A percentile compares a stretch with the other conserved stretches of the same genome.
Evolutionary conservation across 1,140 invertebrate species (phyloP).

Genomic region (Cheumatopsyche charites): DNA sequence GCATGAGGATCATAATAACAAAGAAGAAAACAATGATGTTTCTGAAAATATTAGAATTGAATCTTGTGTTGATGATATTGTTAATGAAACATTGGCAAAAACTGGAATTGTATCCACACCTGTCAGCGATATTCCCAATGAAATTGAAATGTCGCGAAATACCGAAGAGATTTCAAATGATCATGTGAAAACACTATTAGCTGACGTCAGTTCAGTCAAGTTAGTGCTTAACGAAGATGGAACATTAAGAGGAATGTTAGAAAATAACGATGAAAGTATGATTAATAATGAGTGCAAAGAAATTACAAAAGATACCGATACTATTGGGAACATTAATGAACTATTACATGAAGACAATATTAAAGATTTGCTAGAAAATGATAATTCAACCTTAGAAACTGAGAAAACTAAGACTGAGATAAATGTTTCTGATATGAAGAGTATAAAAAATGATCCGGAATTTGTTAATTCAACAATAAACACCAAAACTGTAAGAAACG

Average conservation of each 20-base stretch:
- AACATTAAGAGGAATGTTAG: conserved; percentile 25
- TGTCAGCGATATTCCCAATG: background rate
- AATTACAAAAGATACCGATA: background rate
- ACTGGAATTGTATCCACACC: background rate
- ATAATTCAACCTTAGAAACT: no score
- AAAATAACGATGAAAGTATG: background rate
- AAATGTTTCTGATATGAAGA: background rate
- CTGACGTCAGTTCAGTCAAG: conserved; percentile 3
- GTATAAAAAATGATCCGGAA: background rate
- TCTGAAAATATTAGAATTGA: background rate
- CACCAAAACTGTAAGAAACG: background rate
- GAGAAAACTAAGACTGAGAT: background rate
- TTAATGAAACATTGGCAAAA: conserved; percentile 21
- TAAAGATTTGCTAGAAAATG: conserved; percentile 17
- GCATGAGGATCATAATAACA: background rate
- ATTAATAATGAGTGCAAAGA: background rate
- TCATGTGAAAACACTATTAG: conserved; percentile 11
- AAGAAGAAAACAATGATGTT: background rate
- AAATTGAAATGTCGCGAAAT: background rate
- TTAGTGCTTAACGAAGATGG: conserved; percentile 21
- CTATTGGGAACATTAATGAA: background rate
- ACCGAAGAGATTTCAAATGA: background rate
- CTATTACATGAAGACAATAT: conserved; percentile 5
- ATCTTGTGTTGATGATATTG: conserved; percentile 24
- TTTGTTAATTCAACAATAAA: background rate